Evolutionary conservation across 2,113 vertebrate genomes (phyloP), one percentile per base, ranked within the genome.

Genomic region (Zosterops japonicus): DNA sequence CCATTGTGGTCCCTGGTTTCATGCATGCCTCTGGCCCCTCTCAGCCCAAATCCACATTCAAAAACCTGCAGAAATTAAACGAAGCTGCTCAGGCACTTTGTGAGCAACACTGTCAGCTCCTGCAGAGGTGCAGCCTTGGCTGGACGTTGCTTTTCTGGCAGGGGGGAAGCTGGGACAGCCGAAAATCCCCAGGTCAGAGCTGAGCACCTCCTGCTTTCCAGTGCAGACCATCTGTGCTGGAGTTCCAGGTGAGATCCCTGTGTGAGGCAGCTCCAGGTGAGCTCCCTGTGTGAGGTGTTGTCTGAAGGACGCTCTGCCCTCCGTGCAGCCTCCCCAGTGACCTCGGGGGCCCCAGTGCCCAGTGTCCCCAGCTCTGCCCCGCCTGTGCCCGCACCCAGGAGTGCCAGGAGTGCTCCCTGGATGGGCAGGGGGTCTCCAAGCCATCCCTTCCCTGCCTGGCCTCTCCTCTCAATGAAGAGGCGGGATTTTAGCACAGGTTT

Each of bases 81-180:
- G 1, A 14, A 41, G n/a, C 42, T 14, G 5, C 28, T 65, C 14
- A 25, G 67, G 24, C 87, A 41, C 6, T 0, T 6, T 47, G 47
- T 57, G 61, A 63, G 42, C 6, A 8, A 12, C 0, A 2, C 18
- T 39, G 0, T n/a, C 28, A 5, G 17, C 17, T 12, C 19, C 31
- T 19, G 2, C 33, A 39, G 56, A 79, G 46, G 29, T 2, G 5
- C 21, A 31, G 44, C 31, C 50, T 29, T 39, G 31, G 35, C 65
- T 29, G 53, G 65, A 39, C 2, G 0, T 55, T 42, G 28, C 65
- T 83, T 31, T 56, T 27, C 49, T 22, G 56, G 28, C 18, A 68
- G 33, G 29, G 12, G 13, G 42, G 69, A 36, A n/a, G 35, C 29
- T 47, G 67, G 70, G 35, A 16, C 41, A 28, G 21, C 3, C 31